Conservation (phyloP, 1,140 invertebrate genomes). For the Drosophila pruinosa region DNA sequence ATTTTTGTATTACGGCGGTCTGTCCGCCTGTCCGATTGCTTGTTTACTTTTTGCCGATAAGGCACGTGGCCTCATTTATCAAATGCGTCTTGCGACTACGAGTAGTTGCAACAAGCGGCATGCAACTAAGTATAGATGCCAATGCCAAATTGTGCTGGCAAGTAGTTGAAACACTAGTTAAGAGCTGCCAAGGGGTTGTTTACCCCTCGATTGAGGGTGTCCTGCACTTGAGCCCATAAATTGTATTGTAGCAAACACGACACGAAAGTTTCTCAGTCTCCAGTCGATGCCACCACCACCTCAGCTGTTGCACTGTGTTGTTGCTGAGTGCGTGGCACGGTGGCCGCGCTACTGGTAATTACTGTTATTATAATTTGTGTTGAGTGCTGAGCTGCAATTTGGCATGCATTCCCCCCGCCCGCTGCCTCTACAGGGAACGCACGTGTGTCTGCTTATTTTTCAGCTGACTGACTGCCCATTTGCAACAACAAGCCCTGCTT, state of each 20-base stretch:
- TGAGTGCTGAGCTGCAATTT: conserved; percentile 60
- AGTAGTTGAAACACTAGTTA: conserved; percentile 31
- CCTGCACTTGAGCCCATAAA: conserved; percentile 68
- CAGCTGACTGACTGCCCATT: conserved; percentile 54
- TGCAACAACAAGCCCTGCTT: conserved; percentile 3
- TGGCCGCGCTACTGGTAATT: conserved; percentile 57
- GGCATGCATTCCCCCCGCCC: neutral
- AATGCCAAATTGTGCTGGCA: conserved; percentile 34
- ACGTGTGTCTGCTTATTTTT: conserved; percentile 70
- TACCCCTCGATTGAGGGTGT: conserved; percentile 33
- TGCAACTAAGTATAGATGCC: conserved; percentile 55
- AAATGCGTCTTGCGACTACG: conserved; percentile 49
- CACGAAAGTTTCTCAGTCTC: conserved; percentile 50
- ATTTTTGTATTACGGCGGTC: conserved; percentile 47
- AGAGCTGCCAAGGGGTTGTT: conserved; percentile 32
- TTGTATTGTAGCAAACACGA: conserved; percentile 68
- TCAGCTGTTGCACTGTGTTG: neutral
- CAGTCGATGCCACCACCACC: neutral
- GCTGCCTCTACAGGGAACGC: neutral
- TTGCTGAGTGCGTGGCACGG: neutral
- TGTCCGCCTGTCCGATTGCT: conserved; percentile 47
- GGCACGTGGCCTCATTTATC: conserved; percentile 80
- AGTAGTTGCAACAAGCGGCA: conserved; percentile 66
- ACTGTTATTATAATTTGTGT: conserved; percentile 81
- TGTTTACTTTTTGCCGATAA: conserved; percentile 69